Conservation (phyloP, 2,113 vertebrate genomes). For the Colaptes auratus region DNA sequence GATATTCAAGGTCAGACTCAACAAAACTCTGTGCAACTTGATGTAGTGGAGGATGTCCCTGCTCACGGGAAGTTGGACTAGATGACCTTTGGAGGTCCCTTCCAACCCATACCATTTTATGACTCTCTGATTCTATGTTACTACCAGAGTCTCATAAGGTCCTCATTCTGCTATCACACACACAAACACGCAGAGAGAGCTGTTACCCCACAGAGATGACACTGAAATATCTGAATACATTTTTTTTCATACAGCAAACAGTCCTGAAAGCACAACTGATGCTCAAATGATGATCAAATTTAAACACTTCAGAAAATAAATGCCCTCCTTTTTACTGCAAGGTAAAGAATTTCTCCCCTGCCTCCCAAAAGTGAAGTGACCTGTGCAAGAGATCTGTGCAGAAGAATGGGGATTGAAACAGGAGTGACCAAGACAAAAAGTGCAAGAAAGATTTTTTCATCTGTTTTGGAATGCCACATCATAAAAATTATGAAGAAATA, state of each 20-base stretch:
- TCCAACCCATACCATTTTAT: too few relatives aligned
- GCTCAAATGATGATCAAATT: background rate
- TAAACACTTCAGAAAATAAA: background rate
- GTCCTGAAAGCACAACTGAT: background rate
- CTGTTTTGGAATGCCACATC: background rate
- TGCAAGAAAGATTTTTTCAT: background rate
- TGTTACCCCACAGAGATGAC: background rate
- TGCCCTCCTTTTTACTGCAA: background rate
- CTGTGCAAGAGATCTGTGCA: background rate
- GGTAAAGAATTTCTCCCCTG: background rate
- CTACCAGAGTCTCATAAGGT: background rate
- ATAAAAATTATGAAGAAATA: slow-evolving; percentile 13
- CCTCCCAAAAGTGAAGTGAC: background rate
- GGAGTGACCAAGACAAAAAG: background rate
- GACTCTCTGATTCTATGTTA: background rate
- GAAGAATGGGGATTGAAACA: background rate
- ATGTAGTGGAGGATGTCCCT: too few relatives aligned
- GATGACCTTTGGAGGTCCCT: too few relatives aligned
- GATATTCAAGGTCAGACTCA: too few relatives aligned
- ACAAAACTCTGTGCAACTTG: too few relatives aligned
- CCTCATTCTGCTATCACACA: background rate
- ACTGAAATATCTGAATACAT: background rate
- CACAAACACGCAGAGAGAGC: background rate
- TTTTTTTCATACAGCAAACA: background rate
- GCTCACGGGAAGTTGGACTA: too few relatives aligned